phyloP scores from a whole-genome alignment of 2,888 invertebrate species.

The Trachelus iudaicus region DNA sequence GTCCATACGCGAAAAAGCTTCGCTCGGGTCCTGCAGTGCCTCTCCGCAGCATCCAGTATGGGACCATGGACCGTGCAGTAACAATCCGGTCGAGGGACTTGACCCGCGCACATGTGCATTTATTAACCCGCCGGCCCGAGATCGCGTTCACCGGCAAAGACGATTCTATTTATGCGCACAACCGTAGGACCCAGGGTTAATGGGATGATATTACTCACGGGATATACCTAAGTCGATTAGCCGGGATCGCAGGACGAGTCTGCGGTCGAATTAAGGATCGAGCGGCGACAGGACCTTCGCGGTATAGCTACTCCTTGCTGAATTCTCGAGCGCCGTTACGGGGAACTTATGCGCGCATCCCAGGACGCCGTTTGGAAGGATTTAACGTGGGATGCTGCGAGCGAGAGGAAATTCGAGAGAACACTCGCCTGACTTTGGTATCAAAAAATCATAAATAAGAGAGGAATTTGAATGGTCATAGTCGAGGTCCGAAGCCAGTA shows the following conservation, averaged over 20 bases:
- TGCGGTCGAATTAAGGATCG: slow-evolving; percentile 44
- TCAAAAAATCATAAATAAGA: background rate
- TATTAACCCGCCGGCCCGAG: slow-evolving; percentile 45
- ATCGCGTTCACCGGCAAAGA: slow-evolving; percentile 40
- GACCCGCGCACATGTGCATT: slow-evolving; percentile 37
- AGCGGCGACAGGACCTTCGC: slow-evolving; percentile 8
- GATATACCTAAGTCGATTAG: slow-evolving; percentile 53
- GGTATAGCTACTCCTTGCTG: background rate
- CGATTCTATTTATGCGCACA: slow-evolving; percentile 57
- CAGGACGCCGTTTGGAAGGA: background rate
- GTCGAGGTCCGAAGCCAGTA: background rate
- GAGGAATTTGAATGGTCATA: background rate
- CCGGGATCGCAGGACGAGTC: slow-evolving; percentile 47
- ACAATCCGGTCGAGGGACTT: slow-evolving; percentile 1
- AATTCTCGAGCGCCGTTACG: background rate
- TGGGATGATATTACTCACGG: slow-evolving; percentile 56
- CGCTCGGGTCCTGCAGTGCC: background rate
- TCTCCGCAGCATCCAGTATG: background rate
- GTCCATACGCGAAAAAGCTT: background rate
- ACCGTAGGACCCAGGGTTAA: slow-evolving; percentile 50
- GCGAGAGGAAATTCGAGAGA: background rate
- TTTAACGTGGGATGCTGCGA: background rate
- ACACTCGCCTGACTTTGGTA: background rate
- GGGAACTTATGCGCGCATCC: no score
- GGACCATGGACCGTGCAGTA: background rate